Conservation (phyloP, 2,113 vertebrate species). For the Bambusicola thoracicus region DNA sequence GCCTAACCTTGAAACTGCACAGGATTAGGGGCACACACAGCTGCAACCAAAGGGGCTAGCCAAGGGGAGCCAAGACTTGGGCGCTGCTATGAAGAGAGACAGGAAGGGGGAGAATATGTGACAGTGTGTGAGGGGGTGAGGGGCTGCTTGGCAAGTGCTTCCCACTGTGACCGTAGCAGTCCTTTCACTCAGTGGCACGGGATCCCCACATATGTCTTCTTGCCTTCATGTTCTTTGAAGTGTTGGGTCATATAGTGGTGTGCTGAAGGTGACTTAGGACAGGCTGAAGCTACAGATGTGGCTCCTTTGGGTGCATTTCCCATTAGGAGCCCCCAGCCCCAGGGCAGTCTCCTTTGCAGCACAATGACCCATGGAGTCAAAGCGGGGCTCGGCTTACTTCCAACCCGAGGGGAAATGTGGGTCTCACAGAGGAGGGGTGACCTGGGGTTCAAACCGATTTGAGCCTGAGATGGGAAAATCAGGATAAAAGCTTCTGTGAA, state of each 20-base stretch:
- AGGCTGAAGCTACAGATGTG: rapidly evolving
- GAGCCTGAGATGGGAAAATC: neutral
- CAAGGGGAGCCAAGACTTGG: neutral
- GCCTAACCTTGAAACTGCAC: neutral
- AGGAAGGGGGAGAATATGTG: neutral
- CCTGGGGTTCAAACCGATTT: neutral
- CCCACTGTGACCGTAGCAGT: neutral
- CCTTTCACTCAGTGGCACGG: neutral
- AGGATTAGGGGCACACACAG: neutral
- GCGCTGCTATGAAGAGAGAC: neutral
- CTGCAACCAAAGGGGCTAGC: neutral
- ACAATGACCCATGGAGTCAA: neutral
- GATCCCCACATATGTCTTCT: neutral
- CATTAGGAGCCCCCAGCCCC: rapidly evolving
- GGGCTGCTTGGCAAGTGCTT: neutral
- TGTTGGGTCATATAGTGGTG: rapidly evolving
- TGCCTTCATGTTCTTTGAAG: neutral
- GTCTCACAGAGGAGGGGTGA: neutral
- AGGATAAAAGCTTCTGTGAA: neutral
- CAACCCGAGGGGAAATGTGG: rapidly evolving
- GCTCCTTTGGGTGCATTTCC: neutral
- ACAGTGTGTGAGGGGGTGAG: neutral
- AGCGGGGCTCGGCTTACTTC: neutral
- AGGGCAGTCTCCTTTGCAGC: neutral
- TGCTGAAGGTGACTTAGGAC: neutral